Percentiles rank a stretch among this genome's conserved stretches.
phyloP scores from a whole-genome alignment of 2,113 vertebrate species.

The Coptodon rendalli region DNA sequence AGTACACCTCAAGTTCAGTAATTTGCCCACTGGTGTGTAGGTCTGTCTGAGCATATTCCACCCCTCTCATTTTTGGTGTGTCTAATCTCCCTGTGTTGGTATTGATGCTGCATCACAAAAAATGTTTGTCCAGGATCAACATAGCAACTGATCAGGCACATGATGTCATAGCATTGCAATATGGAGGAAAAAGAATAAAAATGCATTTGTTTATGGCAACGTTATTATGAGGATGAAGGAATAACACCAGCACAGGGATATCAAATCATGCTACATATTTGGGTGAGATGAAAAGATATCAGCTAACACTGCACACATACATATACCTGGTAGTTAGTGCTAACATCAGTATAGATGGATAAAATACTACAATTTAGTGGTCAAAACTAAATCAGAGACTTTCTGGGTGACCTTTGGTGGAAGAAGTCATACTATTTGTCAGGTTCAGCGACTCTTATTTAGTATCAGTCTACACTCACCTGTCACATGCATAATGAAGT shows the following conservation, averaged over 20 bases:
- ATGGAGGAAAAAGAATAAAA: neutral
- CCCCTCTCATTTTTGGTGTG: neutral
- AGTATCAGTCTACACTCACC: neutral
- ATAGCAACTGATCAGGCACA: neutral
- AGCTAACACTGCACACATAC: neutral
- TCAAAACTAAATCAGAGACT: neutral
- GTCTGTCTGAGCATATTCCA: neutral
- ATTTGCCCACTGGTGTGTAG: neutral
- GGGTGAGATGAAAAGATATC: neutral
- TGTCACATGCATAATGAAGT: neutral
- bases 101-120: neutral
- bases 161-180: neutral
- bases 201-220: neutral
- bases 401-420: neutral
- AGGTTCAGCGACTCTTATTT: neutral
- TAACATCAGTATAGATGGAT: neutral
- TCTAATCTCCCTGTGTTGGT: neutral
- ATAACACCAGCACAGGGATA: neutral
- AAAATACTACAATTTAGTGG: neutral
- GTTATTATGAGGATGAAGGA: neutral
- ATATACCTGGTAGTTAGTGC: neutral
- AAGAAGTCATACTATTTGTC: neutral
- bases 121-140: neutral
- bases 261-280: neutral
- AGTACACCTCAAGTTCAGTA: neutral